Base-by-base conservation (phyloP, 2,797 vertebrate species). In the Gadopsis bispinosus region DNA sequence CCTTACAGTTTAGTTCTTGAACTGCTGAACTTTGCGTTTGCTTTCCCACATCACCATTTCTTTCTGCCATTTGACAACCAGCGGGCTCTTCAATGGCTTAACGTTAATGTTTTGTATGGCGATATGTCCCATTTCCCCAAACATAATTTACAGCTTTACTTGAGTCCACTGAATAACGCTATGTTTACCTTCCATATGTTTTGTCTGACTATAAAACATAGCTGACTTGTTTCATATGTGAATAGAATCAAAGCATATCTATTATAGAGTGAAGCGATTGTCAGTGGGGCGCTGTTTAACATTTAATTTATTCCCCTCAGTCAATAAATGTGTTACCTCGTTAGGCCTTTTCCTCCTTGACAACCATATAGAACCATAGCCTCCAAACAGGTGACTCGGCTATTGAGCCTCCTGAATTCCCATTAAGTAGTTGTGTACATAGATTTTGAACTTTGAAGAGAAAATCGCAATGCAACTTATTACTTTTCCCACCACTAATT, bases 401-500 rank as follows among this genome's bases (percentile, higher is more conserved):
- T n/a, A 64, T 60, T 45, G 53, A 74, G 62, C 33, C 54, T 65
- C 22, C 26, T 59, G 16, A 53, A 61, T 58, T 80, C 37, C n/a
- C 12, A 56, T 75, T 61, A 61, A 70, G 19, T 50, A 8, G 41
- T 56, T 68, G 54, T 69, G 17, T 31, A 78, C 67, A 61, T 51
- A 16, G 9, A 68, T 77, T 41, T 50, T 66, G 29, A 60, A 72
- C 48, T 39, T 47, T 41, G 19, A 31, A 43, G 47, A 73, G 63
- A 72, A 69, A 69, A 66, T 11, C 1, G 5, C 1, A 10, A 76
- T 22, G 29, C 37, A 67, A 67, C 51, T 43, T 63, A 75, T 77
- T 72, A 62, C 37, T 66, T 50, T 41, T 56, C 17, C 71, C 35
- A 64, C 48, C 43, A 11, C 22, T 60, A 73, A 84, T 59, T 63